Base-by-base conservation (phyloP, 2,888 invertebrate genomes). In the Crepidodera aurea region DNA sequence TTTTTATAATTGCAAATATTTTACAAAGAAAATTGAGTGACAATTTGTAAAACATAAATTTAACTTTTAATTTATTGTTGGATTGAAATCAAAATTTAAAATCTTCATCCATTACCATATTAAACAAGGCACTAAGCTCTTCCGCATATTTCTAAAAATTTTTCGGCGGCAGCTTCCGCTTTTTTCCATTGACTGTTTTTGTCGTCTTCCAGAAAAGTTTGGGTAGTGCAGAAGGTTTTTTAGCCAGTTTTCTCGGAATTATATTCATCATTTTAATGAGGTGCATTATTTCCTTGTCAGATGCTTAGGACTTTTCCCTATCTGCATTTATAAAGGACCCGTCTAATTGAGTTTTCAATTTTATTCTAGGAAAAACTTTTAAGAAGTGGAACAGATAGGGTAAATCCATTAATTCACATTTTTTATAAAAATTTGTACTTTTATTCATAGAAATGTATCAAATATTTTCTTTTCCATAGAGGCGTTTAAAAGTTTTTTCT, bases 261-360 rank as follows among this genome's bases (percentile, higher is more conserved):
- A 37, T 5, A 37, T 37, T 37, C 37, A 15, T 37, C 37, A 37
- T 13, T 37, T 37, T 37, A 37, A 37, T 37, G 37, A 37, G 37
- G 37, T 37, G 37, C 37, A 37, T 37, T 37, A 37, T 37, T 37
- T 37, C 37, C 37, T 15, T 37, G 37, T 37, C 37, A 37, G 37
- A 37, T 37, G 37, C 37, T 37, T 37, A 37, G 4, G 37, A 13
- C 37, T 37, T 32, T 22, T 15, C 37, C 37, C 10, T 37, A 37
- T 37, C 37, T 37, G 37, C 37, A 34, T 37, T 37, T 37, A 37
- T 13, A 37, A 37, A 12, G 15, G 37, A 12, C 10, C 37, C 2
- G 37, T 37, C 15, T 37, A 37, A 37, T 37, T 37, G 37, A 37
- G 37, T 37, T 37, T 37, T 37, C 37, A 37, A 37, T 37, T 37